Conservation (phyloP, 30 jellyfish, hydroid and myxozoan species). For the Nemopilema nomurai region DNA sequence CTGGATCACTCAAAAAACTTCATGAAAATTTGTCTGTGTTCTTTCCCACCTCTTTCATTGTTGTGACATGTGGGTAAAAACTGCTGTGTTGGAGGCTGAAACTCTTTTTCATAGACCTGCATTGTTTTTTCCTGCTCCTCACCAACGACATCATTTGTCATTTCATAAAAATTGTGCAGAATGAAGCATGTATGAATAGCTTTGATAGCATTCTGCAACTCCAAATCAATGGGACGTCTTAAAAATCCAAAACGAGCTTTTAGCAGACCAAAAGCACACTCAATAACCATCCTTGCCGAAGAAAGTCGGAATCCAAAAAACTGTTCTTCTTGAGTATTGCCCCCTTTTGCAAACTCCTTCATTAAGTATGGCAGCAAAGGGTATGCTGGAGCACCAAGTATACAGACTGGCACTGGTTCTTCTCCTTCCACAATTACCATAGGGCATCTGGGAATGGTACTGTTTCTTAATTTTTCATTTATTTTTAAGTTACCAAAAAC, state of each 20-base stretch:
- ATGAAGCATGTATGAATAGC: not conserved
- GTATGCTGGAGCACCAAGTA: slow-evolving; percentile 50
- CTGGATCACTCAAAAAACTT: too few species aligned
- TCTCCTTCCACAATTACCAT: slow-evolving; percentile 18
- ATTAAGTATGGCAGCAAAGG: slow-evolving; percentile 30
- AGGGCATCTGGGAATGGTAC: slow-evolving; percentile 25
- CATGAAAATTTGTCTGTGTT: too few species aligned
- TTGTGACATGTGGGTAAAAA: too few species aligned
- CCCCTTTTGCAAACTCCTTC: slow-evolving; percentile 48
- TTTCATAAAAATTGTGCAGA: slow-evolving; percentile 20
- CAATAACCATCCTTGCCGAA: slow-evolving; percentile 35
- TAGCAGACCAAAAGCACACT: slow-evolving; percentile 40
- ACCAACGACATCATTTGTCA: not conserved
- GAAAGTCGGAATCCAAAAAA: slow-evolving; percentile 26
- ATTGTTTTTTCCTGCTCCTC: not conserved
- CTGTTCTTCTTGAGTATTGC: slow-evolving; percentile 26
- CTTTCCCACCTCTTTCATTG: too few species aligned
- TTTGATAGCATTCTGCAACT: not conserved
- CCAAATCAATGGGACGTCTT: not conserved
- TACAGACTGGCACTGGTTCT: slow-evolving; percentile 14
- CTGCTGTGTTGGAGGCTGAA: too few species aligned
- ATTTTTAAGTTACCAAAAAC: slow-evolving; percentile 13
- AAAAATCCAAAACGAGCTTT: slow-evolving; percentile 31
- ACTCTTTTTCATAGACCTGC: too few species aligned
- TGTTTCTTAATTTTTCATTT: slow-evolving; percentile 8